Base-by-base conservation (phyloP, 1,140 invertebrate species). In the Heliothis subflexa region DNA sequence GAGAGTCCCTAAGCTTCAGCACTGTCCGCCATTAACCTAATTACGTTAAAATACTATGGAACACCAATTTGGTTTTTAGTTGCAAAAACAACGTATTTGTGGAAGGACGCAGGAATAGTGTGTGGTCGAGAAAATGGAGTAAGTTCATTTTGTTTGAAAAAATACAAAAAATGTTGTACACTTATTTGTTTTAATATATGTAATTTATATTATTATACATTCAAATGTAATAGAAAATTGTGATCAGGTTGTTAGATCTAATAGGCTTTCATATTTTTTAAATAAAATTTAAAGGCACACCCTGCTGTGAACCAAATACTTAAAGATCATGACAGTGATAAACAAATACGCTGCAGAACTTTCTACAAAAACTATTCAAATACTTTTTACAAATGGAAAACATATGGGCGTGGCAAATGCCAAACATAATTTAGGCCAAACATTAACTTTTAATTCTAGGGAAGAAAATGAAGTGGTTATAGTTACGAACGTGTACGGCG, bases 401-500 rank as follows among this genome's bases (percentile, higher is more conserved):
- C 33, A 40, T 40, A 40, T 40, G 33, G 33, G 33, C 5, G 33
- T 40, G 33, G 33, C 9, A 7, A 5, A 40, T 9, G 5, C n/a
- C n/a, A n/a, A 40, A 40, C 33, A 55, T 5, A 55, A 55, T 25
- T 21, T 25, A 55, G 10, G 21, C 21, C 10, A 55, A 28, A 59
- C 0, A 59, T 28, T 40, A 40, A 40, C 5, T 28, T 54, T 11
- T 9, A 33, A 45, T 57, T 72, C n/a, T 14, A 72, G 70, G 28
- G 55, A 73, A 5, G 71, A 49, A 73, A 64, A 47, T 50, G 57
- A 18, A 16, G 59, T 75, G 25, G 57, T 62, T 2, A 64, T 75
- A 0, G 49, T 57, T 1, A 72, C 40, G 4, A 78, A 73, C 33
- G 70, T 78, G 0, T 76, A 77, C 11, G 79, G 75, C 0, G 78